Conservation (phyloP, 2,888 invertebrate genomes). For the Embidobia sp. region DNA sequence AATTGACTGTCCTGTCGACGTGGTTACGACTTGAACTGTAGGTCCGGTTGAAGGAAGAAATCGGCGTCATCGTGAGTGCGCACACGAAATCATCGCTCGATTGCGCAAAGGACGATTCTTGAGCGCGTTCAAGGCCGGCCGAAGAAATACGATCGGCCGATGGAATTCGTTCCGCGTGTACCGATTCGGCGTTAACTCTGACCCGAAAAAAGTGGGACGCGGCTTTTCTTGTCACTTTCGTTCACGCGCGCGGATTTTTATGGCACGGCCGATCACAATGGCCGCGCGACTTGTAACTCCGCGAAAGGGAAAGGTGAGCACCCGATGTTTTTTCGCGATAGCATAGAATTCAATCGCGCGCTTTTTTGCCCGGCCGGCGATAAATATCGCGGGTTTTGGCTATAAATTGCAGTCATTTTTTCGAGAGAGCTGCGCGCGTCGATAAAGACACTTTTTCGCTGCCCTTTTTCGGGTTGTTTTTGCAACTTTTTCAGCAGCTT, state of each 20-base stretch:
- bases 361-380: constrained; percentile 19
- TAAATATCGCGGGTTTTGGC: constrained; percentile 37
- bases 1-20: constrained; percentile 7
- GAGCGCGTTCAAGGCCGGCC: constrained; percentile 73
- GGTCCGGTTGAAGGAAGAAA: constrained; percentile 10
- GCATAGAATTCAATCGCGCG: constrained; percentile 27
- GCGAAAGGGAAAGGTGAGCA: constrained; percentile 57
- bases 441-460: too few relatives aligned
- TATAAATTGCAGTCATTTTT: constrained; percentile 25
- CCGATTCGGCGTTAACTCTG: constrained; percentile 44
- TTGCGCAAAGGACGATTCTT: constrained; percentile 59
- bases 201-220: constrained; percentile 52
- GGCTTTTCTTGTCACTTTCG: constrained; percentile 57
- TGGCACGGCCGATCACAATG: constrained; percentile 29
- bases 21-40: constrained; percentile 3
- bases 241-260: constrained; percentile 39
- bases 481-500: too few relatives aligned
- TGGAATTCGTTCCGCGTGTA: constrained; percentile 55
- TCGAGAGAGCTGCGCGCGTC: neutral
- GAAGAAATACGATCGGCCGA: constrained; percentile 70
- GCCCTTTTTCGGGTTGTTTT: too few relatives aligned
- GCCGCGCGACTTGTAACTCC: constrained; percentile 25
- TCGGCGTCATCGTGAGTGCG: constrained; percentile 26
- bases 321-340: constrained; percentile 49
- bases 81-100: constrained; percentile 51